phyloP scores from a whole-genome alignment of 2,888 invertebrate genomes.

The Limnephilus auricula region DNA sequence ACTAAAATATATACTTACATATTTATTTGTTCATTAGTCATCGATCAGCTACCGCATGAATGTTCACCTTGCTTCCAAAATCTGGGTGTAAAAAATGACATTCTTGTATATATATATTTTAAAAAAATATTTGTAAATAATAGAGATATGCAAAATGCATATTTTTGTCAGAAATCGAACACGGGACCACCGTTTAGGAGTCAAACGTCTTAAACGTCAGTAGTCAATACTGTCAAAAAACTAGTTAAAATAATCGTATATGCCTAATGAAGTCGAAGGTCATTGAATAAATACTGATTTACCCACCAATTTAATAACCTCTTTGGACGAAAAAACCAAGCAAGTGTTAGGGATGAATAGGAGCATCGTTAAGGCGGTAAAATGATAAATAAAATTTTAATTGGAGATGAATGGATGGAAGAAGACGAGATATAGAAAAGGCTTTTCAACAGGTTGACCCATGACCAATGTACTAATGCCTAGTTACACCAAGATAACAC shows the following conservation, averaged over 20 bases:
- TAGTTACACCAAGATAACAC: not conserved
- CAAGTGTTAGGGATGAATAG: not conserved
- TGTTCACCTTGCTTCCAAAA: too few species aligned
- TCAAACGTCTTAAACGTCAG: not conserved
- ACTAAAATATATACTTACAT: too few species aligned
- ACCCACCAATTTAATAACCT: not conserved
- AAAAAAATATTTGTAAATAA: not conserved
- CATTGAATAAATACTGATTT: not conserved
- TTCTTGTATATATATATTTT: too few species aligned
- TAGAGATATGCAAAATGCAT: not conserved
- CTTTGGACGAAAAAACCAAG: not conserved
- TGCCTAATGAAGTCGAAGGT: not conserved
- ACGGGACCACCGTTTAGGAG: not conserved
- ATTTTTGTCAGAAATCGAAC: not conserved
- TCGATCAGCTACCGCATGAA: too few species aligned
- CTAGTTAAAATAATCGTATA: not conserved
- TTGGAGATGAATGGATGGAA: not conserved
- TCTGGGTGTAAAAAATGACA: too few species aligned
- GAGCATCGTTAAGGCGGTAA: not conserved
- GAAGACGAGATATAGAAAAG: not conserved
- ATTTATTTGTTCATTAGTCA: too few species aligned
- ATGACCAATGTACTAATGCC: not conserved
- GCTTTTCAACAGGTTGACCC: not conserved
- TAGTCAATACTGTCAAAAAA: not conserved
- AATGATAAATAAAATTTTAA: not conserved